These are phyloP conservation scores for Odobenus rosmarus DNA, from an alignment of 2,113 vertebrate species.

Conservation along the genomic window DNA sequence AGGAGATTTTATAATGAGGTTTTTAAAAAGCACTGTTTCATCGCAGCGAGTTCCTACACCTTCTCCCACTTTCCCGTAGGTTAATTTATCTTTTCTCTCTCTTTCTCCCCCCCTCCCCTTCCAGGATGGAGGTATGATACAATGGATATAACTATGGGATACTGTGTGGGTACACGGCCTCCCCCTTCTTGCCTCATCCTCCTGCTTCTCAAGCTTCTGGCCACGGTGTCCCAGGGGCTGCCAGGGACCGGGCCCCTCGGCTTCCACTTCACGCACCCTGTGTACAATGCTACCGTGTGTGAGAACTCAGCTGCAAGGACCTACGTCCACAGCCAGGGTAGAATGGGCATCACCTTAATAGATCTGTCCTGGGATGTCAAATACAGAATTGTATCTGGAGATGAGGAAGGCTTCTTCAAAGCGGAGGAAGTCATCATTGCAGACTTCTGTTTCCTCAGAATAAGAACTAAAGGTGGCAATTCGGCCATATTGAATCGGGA, in stretches of 20 bases:
- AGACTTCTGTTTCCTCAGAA: slow-evolving; percentile 98
- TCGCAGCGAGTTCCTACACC: neutral
- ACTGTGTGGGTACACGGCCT: slow-evolving; percentile 89
- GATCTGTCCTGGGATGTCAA: slow-evolving; percentile 97
- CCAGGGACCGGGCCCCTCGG: slow-evolving; percentile 84
- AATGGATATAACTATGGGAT: slow-evolving; percentile 95
- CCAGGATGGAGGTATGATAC: slow-evolving; percentile 92
- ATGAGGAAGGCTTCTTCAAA: slow-evolving; percentile 98
- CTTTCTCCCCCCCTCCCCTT: slow-evolving; percentile 74
- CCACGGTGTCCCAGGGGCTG: slow-evolving; percentile 85
- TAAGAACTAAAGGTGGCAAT: slow-evolving; percentile 98
- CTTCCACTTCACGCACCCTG: slow-evolving; percentile 93
- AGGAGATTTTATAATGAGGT: neutral
- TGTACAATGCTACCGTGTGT: slow-evolving; percentile 95
- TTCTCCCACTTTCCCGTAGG: neutral
- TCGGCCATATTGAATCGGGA: slow-evolving; percentile 98
- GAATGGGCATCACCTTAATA: slow-evolving; percentile 94
- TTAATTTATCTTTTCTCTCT: slow-evolving; percentile 70
- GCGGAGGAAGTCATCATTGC: slow-evolving; percentile 96
- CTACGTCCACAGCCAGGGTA: slow-evolving; percentile 94
- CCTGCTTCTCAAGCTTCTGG: slow-evolving; percentile 88
- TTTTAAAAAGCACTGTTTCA: neutral
- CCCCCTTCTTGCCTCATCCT: slow-evolving; percentile 87
- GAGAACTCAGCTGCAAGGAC: slow-evolving; percentile 98
- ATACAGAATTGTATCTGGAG: slow-evolving; percentile 96